A percentile compares a stretch with the other conserved stretches of the same genome.
Evolutionary conservation across 2,888 invertebrate species (phyloP).

Genomic region (Aphelenchoides bicaudatus): DNA sequence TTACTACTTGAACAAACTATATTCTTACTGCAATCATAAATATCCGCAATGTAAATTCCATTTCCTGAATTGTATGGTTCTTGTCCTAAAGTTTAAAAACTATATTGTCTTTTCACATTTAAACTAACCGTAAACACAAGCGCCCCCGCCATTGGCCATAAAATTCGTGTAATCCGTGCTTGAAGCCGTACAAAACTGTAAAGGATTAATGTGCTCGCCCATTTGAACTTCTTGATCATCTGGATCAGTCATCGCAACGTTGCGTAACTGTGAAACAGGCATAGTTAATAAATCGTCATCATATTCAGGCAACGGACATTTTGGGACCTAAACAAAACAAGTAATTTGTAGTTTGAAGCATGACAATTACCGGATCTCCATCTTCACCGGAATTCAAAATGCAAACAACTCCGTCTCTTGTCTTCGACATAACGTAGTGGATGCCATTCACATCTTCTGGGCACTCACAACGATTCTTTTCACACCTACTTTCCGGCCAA

Average conservation of each 20-base stretch:
- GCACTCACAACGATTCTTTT: slow-evolving; percentile 58
- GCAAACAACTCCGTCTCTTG: slow-evolving; percentile 58
- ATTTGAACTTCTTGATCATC: slow-evolving; percentile 57
- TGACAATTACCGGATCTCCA: slow-evolving; percentile 58
- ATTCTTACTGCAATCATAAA: slow-evolving; percentile 59
- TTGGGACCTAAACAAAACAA: too few relatives aligned
- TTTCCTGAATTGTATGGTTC: slow-evolving; percentile 43
- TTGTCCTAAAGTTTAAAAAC: too few relatives aligned
- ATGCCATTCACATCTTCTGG: slow-evolving; percentile 60
- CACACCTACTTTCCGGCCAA: slow-evolving; percentile 58
- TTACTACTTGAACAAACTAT: too few relatives aligned
- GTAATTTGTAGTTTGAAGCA: too few relatives aligned
- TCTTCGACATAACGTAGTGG: slow-evolving; percentile 56
- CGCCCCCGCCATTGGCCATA: slow-evolving; percentile 53
- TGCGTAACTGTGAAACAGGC: slow-evolving; percentile 58
- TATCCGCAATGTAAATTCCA: slow-evolving; percentile 56
- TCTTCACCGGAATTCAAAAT: slow-evolving; percentile 58
- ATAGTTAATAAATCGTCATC: slow-evolving; percentile 58
- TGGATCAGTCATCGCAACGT: slow-evolving; percentile 59
- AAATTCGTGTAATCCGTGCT: slow-evolving; percentile 57
- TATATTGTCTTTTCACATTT: slow-evolving; percentile 24
- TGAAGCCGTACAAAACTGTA: slow-evolving; percentile 55
- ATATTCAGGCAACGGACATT: slow-evolving; percentile 51
- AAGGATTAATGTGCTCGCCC: slow-evolving; percentile 59
- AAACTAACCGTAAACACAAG: slow-evolving; percentile 46